These are phyloP conservation scores for Eupithecia subumbrata DNA, from an alignment of 2,888 invertebrate species.

Conservation along the genomic window DNA sequence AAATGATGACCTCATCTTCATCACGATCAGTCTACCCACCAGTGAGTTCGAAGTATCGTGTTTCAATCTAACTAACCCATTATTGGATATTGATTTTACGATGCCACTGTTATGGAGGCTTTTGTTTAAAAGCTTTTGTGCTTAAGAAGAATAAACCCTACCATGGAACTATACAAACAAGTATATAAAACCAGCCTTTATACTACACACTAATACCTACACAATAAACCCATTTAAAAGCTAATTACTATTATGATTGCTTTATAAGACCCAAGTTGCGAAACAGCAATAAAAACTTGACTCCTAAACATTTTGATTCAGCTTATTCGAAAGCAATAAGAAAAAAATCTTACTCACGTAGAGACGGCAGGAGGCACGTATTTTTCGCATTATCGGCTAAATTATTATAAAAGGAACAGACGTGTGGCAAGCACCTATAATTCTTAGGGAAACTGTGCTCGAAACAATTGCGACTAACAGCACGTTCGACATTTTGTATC, in stretches of 20 bases:
- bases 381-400: constrained; percentile 81
- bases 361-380: constrained; percentile 75
- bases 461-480: constrained; percentile 62
- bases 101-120: constrained; percentile 43
- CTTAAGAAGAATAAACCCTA: not conserved
- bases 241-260: constrained; percentile 18
- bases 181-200: not conserved
- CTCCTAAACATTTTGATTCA: constrained; percentile 67
- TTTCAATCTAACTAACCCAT: constrained; percentile 54
- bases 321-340: constrained; percentile 73
- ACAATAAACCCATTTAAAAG: constrained; percentile 13
- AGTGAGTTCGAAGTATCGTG: constrained; percentile 58
- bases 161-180: not conserved
- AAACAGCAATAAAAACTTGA: constrained; percentile 20
- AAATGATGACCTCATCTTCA: constrained; percentile 66
- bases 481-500: constrained; percentile 55
- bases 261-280: constrained; percentile 6
- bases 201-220: constrained; percentile 10
- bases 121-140: constrained; percentile 4
- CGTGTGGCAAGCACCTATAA: constrained; percentile 69
- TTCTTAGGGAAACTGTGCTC: constrained; percentile 57
- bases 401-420: constrained; percentile 80
- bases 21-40: constrained; percentile 53
- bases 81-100: constrained; percentile 50
- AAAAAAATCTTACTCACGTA: constrained; percentile 72